Evolutionary conservation across 2,888 invertebrate species (phyloP).

Genomic region (Conchocele bisecta): DNA sequence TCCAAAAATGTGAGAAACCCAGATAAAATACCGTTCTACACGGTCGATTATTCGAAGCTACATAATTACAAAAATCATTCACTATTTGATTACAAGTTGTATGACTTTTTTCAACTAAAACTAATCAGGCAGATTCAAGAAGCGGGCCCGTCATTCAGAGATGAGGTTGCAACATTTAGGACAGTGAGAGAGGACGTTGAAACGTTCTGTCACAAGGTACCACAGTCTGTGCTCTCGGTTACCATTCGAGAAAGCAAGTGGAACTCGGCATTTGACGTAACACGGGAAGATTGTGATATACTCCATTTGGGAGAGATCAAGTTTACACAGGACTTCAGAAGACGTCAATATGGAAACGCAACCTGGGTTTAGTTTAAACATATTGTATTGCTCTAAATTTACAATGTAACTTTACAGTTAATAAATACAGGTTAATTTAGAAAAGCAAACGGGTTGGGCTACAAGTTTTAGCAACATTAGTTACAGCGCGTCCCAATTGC

Average conservation of each 20-base stretch:
- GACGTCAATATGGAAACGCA: conserved; percentile 44
- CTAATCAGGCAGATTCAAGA: conserved; percentile 31
- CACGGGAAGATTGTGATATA: conserved; percentile 34
- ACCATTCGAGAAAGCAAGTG: conserved; percentile 29
- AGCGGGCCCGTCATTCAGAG: conserved; percentile 33
- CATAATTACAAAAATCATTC: conserved; percentile 25
- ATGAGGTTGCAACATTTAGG: conserved; percentile 44
- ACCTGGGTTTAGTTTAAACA: too few relatives aligned
- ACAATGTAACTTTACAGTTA: too few relatives aligned
- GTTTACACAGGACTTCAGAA: conserved; percentile 49
- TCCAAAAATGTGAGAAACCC: conserved; percentile 45
- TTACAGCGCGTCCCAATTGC: too few relatives aligned
- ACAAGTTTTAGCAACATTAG: too few relatives aligned
- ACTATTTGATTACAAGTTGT: conserved; percentile 45
- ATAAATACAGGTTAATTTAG: too few relatives aligned
- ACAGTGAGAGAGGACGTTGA: conserved; percentile 34
- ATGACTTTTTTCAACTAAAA: conserved; percentile 47
- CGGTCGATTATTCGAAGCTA: conserved; percentile 12
- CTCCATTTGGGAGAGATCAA: conserved; percentile 45
- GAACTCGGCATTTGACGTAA: conserved; percentile 41
- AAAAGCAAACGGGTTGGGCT: too few relatives aligned
- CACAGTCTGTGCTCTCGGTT: conserved; percentile 17
- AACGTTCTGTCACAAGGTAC: conserved; percentile 47
- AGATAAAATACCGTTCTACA: conserved; percentile 11
- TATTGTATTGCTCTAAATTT: too few relatives aligned